Evolutionary conservation across 2,888 invertebrate genomes (phyloP).

Genomic region (Harpalus rubripes): DNA sequence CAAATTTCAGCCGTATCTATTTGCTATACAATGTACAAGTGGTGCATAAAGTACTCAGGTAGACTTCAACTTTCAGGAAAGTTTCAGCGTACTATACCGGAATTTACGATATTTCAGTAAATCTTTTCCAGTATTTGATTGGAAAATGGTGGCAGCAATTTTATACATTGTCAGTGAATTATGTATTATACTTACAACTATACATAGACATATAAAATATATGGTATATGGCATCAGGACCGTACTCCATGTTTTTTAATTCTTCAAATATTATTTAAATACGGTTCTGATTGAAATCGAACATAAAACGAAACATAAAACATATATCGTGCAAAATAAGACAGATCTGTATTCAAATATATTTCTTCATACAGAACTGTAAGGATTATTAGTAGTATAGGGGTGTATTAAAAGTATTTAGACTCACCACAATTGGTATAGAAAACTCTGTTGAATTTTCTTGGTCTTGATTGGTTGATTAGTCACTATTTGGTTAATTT

Average conservation of each 20-base stretch:
- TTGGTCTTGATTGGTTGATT: constrained; percentile 46
- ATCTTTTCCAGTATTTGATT: too few relatives aligned
- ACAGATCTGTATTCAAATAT: constrained; percentile 27
- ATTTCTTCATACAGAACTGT: constrained; percentile 33
- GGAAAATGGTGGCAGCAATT: background rate
- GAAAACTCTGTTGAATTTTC: constrained; percentile 45
- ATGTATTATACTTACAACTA: background rate
- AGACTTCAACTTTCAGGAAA: too few relatives aligned
- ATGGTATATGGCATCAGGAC: background rate
- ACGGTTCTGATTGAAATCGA: constrained; percentile 38
- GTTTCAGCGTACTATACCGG: too few relatives aligned
- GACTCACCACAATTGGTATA: constrained; percentile 60
- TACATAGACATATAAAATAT: constrained; percentile 3
- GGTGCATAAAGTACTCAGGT: too few relatives aligned
- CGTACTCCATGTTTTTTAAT: background rate
- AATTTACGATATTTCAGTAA: too few relatives aligned
- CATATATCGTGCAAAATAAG: constrained; percentile 22
- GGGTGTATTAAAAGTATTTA: too few relatives aligned
- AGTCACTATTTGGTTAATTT: constrained; percentile 66
- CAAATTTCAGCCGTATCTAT: too few relatives aligned
- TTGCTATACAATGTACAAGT: too few relatives aligned
- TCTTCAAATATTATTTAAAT: background rate
- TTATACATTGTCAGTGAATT: background rate
- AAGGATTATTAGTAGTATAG: background rate
- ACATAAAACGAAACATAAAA: constrained; percentile 5